A percentile compares a stretch with the other conserved stretches of the same genome.
Evolutionary conservation across 2,113 vertebrate species (phyloP).

Genomic region (Octodon degus): DNA sequence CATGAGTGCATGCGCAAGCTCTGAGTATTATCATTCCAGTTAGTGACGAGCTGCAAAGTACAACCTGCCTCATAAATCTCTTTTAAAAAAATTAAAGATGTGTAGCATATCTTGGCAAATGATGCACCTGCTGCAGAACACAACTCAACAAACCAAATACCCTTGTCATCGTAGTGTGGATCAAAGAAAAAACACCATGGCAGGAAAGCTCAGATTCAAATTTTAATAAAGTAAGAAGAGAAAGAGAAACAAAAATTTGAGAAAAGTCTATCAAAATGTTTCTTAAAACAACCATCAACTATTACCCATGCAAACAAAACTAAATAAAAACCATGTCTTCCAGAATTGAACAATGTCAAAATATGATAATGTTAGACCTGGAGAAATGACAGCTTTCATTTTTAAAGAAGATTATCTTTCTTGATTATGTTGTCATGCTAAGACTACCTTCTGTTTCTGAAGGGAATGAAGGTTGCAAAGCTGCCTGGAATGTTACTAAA

Average conservation of each 20-base stretch:
- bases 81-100: neutral
- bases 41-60: neutral
- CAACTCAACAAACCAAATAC: neutral
- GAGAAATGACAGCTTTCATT: neutral
- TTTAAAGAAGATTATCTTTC: slow-evolving; percentile 5
- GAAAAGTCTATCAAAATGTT: slow-evolving; percentile 37
- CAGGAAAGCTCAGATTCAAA: slow-evolving; percentile 12
- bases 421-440: neutral
- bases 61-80: neutral
- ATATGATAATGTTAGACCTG: slow-evolving; percentile 19
- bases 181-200: neutral
- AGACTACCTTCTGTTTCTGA: slow-evolving; percentile 20
- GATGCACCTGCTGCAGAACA: neutral
- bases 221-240: neutral
- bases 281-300: neutral
- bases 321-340: slow-evolving; percentile 28
- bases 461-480: neutral
- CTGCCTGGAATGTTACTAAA: neutral
- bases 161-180: neutral
- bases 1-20: neutral
- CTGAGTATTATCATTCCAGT: neutral
- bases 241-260: neutral
- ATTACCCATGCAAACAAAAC: slow-evolving; percentile 48
- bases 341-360: slow-evolving; percentile 58
- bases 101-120: neutral